These are phyloP conservation scores for Ctena decussata DNA, from an alignment of 2,888 invertebrate genomes.

Conservation along the genomic window DNA sequence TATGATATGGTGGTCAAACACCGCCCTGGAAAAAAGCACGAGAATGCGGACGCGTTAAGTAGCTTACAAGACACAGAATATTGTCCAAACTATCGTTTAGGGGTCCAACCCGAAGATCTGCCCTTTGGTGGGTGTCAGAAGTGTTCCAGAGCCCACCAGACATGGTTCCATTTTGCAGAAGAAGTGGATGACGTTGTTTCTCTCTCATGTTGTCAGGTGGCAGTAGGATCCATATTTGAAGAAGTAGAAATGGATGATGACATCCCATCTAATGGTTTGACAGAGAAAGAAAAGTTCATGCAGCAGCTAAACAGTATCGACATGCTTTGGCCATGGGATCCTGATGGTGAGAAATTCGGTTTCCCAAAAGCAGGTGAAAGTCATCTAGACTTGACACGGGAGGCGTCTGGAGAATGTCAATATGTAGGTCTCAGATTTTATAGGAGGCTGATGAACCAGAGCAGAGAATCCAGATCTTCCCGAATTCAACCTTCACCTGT, in stretches of 20 bases:
- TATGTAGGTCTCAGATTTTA: background rate
- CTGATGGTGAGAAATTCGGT: background rate
- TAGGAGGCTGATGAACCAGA: background rate
- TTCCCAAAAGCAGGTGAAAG: background rate
- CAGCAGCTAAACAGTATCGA: background rate
- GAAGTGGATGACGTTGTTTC: slow-evolving; percentile 23
- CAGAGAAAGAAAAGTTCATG: background rate
- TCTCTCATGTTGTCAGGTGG: background rate
- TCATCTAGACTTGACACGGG: background rate
- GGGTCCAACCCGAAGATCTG: background rate
- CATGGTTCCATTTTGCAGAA: slow-evolving; percentile 12
- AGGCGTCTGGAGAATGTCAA: background rate
- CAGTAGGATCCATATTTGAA: background rate
- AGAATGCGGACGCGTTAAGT: slow-evolving; percentile 52
- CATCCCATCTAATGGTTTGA: background rate
- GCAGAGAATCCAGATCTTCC: background rate
- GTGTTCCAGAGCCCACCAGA: slow-evolving; percentile 1
- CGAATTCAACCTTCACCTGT: background rate
- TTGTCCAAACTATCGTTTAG: background rate
- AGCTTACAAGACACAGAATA: background rate
- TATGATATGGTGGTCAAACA: slow-evolving; percentile 51
- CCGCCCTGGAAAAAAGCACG: slow-evolving; percentile 32
- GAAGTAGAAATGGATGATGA: background rate
- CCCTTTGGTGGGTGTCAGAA: slow-evolving; percentile 31
- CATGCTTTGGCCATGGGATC: background rate